Base-by-base conservation (phyloP, 2,888 invertebrate species). In the Ectemnius cavifrons region DNA sequence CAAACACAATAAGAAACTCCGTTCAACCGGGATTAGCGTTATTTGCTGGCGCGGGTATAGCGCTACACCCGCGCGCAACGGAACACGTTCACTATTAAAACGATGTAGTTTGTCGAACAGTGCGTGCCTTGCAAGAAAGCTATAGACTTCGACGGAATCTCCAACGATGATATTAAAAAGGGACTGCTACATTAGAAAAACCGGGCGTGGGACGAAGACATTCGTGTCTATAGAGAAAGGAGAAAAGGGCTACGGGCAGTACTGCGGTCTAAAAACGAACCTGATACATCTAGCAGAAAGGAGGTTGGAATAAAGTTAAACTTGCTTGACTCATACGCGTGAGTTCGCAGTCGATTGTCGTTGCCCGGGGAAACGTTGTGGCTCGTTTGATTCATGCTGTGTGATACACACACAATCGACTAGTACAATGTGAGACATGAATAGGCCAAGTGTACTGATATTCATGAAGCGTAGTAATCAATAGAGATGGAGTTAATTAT, bases 1-100 rank as follows among this genome's bases (percentile, higher is more conserved):
- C 87, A 87, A 91, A 90, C 88, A 85, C 86, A 89, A 81, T 71
- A 71, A 82, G 60, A 80, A 79, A 72, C n/a, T 71, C 71, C 66
- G 28, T 61, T 58, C 46, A 74, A 72, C 72, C 73, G 67, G 58
- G 37, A 62, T 46, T 49, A 64, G 62, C 58, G 60, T 78, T 67
- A 52, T 64, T 70, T 23, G 16, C 37, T 70, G 13, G 37, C 49
- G 59, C 46, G 63, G 75, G 66, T 56, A 57, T 18, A 64, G 57
- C 58, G 13, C 28, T 46, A 47, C 27, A 18, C 20, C 46, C 45
- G 14, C 49, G 52, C 28, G 20, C 0, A 8, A 3, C 37, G 20
- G 4, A 8, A 3, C 37, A 3, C 46, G 5, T 60, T 37, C 8
- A 6, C 37, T 8, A 37, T 37, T 37, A 37, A 37, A 37, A 11